Conservation (phyloP, 1,140 invertebrate species). For the Eurosta solidaginis region DNA sequence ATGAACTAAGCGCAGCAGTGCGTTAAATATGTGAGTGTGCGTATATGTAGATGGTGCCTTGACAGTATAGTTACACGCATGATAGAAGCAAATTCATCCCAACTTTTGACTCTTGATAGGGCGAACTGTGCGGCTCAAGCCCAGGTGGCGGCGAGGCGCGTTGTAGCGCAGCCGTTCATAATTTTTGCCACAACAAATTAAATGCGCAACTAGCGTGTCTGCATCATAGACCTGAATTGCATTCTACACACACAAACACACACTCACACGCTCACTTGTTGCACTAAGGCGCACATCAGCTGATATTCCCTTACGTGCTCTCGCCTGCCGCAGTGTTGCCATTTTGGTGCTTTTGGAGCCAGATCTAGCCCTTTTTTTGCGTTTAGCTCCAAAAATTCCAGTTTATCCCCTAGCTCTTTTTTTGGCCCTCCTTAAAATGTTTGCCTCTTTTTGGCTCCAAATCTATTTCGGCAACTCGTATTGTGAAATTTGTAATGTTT, state of each 20-base stretch:
- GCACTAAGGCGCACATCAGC: neutral
- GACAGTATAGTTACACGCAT: neutral
- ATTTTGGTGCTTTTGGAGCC: no score
- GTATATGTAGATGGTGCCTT: neutral
- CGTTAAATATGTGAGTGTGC: neutral
- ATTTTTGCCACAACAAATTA: slow-evolving; percentile 20
- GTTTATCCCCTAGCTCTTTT: no score
- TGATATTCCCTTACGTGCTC: neutral
- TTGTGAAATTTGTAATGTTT: no score
- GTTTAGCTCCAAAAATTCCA: no score
- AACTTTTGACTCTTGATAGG: neutral
- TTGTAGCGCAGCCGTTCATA: neutral
- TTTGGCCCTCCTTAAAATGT: no score
- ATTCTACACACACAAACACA: neutral
- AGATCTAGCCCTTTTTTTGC: no score
- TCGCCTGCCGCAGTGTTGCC: neutral
- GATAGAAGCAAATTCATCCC: slow-evolving; percentile 9
- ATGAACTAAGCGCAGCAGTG: neutral
- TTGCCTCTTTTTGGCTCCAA: no score
- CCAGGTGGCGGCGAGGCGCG: neutral
- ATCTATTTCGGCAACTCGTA: no score
- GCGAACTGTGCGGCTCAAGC: neutral
- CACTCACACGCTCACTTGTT: neutral
- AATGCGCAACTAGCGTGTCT: slow-evolving; percentile 1
- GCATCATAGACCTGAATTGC: neutral